Evolutionary conservation across 2,797 vertebrate genomes (phyloP), one percentile per base, ranked within the genome.

Genomic region (Microtus agrestis): DNA sequence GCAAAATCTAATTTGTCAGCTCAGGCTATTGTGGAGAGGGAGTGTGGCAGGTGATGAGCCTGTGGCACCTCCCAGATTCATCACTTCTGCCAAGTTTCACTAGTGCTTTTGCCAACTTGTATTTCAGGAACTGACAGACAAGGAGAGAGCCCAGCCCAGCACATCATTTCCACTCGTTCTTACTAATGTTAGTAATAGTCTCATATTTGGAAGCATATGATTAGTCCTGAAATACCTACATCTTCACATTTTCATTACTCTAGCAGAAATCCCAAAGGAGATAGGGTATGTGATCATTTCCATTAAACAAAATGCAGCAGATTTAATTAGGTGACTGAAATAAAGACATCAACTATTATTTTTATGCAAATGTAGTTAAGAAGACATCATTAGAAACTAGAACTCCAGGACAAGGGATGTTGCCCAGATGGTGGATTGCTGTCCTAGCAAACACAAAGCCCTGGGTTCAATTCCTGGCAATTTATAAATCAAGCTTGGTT

Each of bases 81-180:
- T 77, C 0, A 0, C 17, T 31, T 71, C 63, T 51, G 95, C 80
- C 91, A 76, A 93, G 74, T 95, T 93, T 95, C 96, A 93, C 79
- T 15, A 34, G 63, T 34, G 2, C 43, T 2, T n/a, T 15, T 25
- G 37, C 46, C 54, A 63, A 85, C 61, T 48, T 46, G 43, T n/a
- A 25, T 63, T 74, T 23, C 71, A 48, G 87, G 89, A 94, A 78
- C 0, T 9, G 7, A 40, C 31, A 56, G 29, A 51, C 11, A 14
- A 29, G 21, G 63, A 43, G 8, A 23, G 40, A 87, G 46, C 74
- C 89, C 37, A 80, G 17, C 71, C 87, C 54, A 17, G 5, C 3
- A 0, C 6, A 2, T 17, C 29, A 29, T 56, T 89, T 84, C 81
- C 79, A 89, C n/a, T 63, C 43, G 5, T 67, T 71, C 14, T 56